A percentile compares a stretch with the other conserved stretches of the same genome.
These are phyloP conservation scores for Apamea monoglypha DNA, from an alignment of 2,888 invertebrate species.

Conservation along the genomic window DNA sequence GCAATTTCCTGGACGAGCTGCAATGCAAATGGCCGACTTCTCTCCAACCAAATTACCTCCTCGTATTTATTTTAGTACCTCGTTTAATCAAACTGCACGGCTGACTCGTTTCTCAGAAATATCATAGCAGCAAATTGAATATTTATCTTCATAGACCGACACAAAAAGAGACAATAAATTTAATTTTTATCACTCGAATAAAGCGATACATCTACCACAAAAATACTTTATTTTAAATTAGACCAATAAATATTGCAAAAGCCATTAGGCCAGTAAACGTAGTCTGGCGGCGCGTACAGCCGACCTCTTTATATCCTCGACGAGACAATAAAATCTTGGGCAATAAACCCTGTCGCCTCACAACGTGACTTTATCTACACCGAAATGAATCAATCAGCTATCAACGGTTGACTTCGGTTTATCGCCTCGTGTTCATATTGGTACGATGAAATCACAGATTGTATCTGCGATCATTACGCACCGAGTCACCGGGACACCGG, in stretches of 20 bases:
- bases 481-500: constrained; percentile 30
- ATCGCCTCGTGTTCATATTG: constrained; percentile 71
- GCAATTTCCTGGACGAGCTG: constrained; percentile 77
- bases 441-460: constrained; percentile 68
- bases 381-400: constrained; percentile 85
- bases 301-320: constrained; percentile 73
- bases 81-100: constrained; percentile 62
- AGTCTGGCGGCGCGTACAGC: constrained; percentile 48
- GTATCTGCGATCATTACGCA: constrained; percentile 65
- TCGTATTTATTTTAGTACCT: constrained; percentile 72
- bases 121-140: constrained; percentile 56
- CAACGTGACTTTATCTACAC: constrained; percentile 80
- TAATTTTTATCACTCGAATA: constrained; percentile 56
- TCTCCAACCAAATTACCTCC: constrained; percentile 73
- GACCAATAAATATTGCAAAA: constrained; percentile 73
- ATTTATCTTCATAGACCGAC: constrained; percentile 52
- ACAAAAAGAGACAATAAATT: constrained; percentile 55
- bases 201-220: constrained; percentile 63
- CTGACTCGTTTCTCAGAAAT: constrained; percentile 54
- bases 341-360: constrained; percentile 76
- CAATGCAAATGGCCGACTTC: constrained; percentile 77
- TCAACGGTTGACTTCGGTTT: constrained; percentile 76
- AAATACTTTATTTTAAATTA: constrained; percentile 69
- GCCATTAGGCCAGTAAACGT: constrained; percentile 69
- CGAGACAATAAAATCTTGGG: constrained; percentile 81